These are phyloP conservation scores for Maniola hyperantus DNA, from an alignment of 2,888 invertebrate genomes.

Conservation along the genomic window DNA sequence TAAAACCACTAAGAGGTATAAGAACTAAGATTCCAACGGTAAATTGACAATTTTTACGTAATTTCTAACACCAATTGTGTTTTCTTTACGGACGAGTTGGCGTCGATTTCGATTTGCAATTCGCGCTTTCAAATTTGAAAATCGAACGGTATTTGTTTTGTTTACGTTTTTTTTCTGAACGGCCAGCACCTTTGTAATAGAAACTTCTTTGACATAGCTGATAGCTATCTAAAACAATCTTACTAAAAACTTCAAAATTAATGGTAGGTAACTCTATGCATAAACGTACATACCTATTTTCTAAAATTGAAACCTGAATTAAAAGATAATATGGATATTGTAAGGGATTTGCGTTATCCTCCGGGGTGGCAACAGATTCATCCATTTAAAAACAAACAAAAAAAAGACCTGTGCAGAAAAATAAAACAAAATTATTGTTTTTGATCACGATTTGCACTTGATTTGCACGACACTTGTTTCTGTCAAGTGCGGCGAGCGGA, in stretches of 20 bases:
- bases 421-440: slow-evolving; percentile 10
- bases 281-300: slow-evolving; percentile 30
- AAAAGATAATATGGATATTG: too few species aligned
- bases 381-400: too few species aligned
- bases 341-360: too few species aligned
- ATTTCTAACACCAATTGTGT: slow-evolving; percentile 26
- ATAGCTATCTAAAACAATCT: slow-evolving; percentile 14
- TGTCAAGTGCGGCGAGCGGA: slow-evolving; percentile 20
- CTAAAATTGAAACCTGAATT: too few species aligned
- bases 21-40: neutral
- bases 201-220: too few species aligned
- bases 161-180: slow-evolving; percentile 43
- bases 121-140: slow-evolving; percentile 41
- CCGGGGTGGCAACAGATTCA: too few species aligned
- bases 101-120: slow-evolving; percentile 38
- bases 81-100: slow-evolving; percentile 40
- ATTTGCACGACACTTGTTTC: slow-evolving; percentile 9
- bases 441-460: slow-evolving; percentile 5
- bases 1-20: slow-evolving; percentile 29
- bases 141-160: slow-evolving; percentile 34
- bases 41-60: slow-evolving; percentile 39
- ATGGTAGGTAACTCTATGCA: slow-evolving; percentile 46
- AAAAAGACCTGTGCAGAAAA: neutral
- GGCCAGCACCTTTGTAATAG: slow-evolving; percentile 44
- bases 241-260: slow-evolving; percentile 4